A percentile compares a stretch with the other conserved stretches of the same genome.
phyloP scores from a whole-genome alignment of 2,113 vertebrate genomes.

The Pseudois nayaur region DNA sequence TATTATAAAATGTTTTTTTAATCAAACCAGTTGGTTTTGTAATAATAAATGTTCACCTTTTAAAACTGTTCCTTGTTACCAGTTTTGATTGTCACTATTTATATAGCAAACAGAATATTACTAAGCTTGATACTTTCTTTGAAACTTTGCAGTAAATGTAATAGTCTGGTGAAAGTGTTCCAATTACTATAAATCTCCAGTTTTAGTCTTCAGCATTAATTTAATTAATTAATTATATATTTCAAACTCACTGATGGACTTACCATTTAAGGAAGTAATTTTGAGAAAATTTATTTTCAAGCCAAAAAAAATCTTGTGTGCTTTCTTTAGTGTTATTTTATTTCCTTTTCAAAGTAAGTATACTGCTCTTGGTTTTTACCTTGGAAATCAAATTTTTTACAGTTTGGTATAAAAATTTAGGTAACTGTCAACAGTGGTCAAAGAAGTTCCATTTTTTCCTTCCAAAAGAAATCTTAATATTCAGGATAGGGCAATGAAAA shows the following conservation, averaged over 20 bases:
- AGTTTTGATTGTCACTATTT: constrained; percentile 2
- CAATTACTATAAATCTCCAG: not conserved
- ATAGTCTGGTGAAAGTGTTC: not conserved
- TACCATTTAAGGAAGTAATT: constrained; percentile 24
- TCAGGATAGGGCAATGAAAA: not conserved
- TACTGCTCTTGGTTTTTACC: not conserved
- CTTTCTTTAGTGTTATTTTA: not conserved
- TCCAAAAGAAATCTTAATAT: not conserved
- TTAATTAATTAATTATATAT: constrained; percentile 33
- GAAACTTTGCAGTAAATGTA: not conserved
- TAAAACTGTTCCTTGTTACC: not conserved
- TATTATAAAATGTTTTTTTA: constrained; percentile 59
- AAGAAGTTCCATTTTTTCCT: not conserved
- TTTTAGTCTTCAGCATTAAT: not conserved
- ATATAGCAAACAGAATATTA: constrained; percentile 28
- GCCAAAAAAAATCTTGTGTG: not conserved
- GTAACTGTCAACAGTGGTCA: not conserved
- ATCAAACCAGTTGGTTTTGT: constrained; percentile 27
- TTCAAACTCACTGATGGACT: constrained; percentile 9
- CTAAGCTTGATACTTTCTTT: not conserved
- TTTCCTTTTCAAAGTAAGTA: constrained; percentile 35
- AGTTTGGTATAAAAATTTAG: not conserved
- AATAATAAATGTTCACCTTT: constrained; percentile 48
- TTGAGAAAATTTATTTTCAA: constrained; percentile 23
- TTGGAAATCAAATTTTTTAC: constrained; percentile 24